A percentile compares a stretch with the other conserved stretches of the same genome.
Conservation (phyloP, 2,797 vertebrate species). For the Galaxias olidus region DNA sequence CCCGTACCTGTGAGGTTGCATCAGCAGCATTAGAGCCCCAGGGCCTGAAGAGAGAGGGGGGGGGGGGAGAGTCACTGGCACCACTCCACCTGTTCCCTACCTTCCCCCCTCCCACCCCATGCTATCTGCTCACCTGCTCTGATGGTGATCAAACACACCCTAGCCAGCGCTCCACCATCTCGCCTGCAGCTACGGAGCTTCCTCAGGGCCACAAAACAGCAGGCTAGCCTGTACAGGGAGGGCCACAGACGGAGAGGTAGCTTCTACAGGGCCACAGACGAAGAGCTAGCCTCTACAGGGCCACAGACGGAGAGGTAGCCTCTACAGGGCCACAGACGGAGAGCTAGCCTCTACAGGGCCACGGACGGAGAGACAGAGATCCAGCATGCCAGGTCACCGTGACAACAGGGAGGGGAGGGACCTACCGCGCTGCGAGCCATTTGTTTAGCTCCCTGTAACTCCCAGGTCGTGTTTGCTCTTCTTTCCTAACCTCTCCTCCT, state of each 20-base stretch:
- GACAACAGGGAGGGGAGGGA: constrained; percentile 61
- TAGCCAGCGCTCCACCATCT: constrained; percentile 41
- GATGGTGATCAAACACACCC: constrained; percentile 63
- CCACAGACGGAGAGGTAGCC: too few species aligned
- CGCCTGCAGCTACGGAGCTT: constrained; percentile 54
- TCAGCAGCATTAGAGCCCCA: constrained; percentile 40
- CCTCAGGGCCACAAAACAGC: too few species aligned
- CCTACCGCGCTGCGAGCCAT: constrained; percentile 50
- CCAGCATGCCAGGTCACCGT: constrained; percentile 50
- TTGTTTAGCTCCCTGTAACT: constrained; percentile 50
- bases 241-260: too few species aligned
- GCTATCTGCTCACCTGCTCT: constrained; percentile 64
- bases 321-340: too few species aligned
- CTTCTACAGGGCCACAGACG: too few species aligned
- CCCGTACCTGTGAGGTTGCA: constrained; percentile 48
- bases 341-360: too few species aligned
- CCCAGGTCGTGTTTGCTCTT: constrained; percentile 51
- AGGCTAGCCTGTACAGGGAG: constrained; percentile 56
- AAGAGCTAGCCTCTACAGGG: too few species aligned
- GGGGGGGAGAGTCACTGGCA: constrained; percentile 30
- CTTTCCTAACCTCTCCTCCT: constrained; percentile 35
- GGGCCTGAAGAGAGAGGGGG: constrained; percentile 14
- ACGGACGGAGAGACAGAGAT: too few species aligned
- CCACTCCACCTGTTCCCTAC: constrained; percentile 50
- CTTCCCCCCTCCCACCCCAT: constrained; percentile 24